Evolutionary conservation across 2,888 invertebrate species (phyloP), one percentile per base, ranked within the genome.

Genomic region (Cheilosia scutellata): DNA sequence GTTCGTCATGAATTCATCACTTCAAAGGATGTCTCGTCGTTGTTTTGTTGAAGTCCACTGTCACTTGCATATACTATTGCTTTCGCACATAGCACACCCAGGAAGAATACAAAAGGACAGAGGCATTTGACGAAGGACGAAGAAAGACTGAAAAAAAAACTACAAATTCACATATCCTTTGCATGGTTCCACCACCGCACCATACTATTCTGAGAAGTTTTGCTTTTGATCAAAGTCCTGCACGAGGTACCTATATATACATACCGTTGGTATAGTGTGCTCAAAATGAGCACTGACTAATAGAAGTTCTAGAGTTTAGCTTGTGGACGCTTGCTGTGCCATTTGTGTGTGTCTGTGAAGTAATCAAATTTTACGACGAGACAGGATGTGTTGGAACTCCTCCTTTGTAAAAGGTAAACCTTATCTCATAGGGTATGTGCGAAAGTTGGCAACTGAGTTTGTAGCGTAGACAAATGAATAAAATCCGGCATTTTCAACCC

Each of bases 341-440:
- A 11, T 37, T 37, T 37, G 37, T 37, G 33, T 63, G 5, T 68
- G 62, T 79, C 74, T 84, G 84, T 29, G 71, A 55, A 57, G 82
- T 80, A 86, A 86, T 86, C 86, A 82, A 82, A 86, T 86, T 82
- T 76, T 76, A 72, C 82, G 86, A 72, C 86, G 66, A 86, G 86
- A 86, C 86, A 79, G 79, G 70, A 79, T 84, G 74, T 75, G 62
- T 66, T 75, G 70, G 37, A 7, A n/a, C 58, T 37, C 3, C 40
- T 53, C 37, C 68, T 76, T 29, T 63, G 33, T 20, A 7, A 20
- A 20, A 40, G 33, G 16, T 62, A 27, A 2, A 29, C 13, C 31
- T 9, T n/a, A 62, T 31, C 6, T 3, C n/a, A 16, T 62, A 60
- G 60, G 42, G 44, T 62, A 44, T 9, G 44, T 11, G 11, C 37